Percentiles rank a stretch among this genome's conserved stretches.
These are phyloP conservation scores for Cnemophilus loriae DNA, from an alignment of 2,113 vertebrate genomes.

Conservation along the genomic window DNA sequence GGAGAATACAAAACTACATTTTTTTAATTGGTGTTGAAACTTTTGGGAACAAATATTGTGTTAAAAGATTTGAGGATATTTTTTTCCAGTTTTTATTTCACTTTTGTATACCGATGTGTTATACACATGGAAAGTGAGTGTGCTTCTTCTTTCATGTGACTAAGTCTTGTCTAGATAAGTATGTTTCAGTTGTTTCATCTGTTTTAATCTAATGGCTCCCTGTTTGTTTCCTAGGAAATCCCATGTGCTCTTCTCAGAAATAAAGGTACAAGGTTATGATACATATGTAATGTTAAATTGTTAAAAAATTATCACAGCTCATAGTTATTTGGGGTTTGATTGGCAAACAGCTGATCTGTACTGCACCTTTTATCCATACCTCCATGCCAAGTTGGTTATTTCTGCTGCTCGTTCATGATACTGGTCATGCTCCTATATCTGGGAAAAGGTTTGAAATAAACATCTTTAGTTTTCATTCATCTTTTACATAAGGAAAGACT, in stretches of 20 bases:
- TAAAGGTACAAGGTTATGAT: slow-evolving; percentile 78
- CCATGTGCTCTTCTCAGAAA: slow-evolving; percentile 86
- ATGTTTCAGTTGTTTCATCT: background rate
- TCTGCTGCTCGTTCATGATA: background rate
- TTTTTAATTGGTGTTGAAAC: background rate
- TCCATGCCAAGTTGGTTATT: background rate
- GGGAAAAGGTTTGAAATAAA: background rate
- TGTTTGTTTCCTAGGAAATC: slow-evolving; percentile 82
- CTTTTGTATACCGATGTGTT: background rate
- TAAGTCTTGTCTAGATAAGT: background rate
- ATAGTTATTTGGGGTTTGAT: background rate
- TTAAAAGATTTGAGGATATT: background rate
- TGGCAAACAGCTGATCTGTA: background rate
- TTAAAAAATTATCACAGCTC: background rate
- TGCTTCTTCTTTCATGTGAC: background rate
- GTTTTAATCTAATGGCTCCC: background rate
- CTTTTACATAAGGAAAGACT: background rate
- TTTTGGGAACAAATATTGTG: background rate
- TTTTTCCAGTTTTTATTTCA: background rate
- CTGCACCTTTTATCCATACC: background rate
- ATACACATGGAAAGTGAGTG: background rate
- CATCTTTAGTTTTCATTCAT: background rate
- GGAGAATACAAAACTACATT: background rate
- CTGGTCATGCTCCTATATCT: background rate
- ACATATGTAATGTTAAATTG: background rate